Base-by-base conservation (phyloP, 2,888 invertebrate species). In the Drosophila subsilvestris region DNA sequence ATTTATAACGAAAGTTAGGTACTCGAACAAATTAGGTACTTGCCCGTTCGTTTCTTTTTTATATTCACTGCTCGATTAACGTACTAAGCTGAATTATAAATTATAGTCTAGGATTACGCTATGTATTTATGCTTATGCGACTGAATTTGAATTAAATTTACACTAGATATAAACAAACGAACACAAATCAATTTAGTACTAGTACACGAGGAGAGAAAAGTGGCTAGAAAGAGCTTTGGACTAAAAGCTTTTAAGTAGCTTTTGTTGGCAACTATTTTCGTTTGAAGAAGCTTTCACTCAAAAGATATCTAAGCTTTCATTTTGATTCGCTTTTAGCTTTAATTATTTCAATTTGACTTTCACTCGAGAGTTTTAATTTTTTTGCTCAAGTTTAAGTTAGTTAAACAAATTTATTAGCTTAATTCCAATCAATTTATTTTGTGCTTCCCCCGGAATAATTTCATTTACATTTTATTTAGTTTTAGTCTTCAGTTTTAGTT, bases 61-160 rank as follows among this genome's bases (percentile, higher is more conserved):
- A 57, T 61, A 74, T 79, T 86, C 80, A 82, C 77, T 71, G 77
- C 78, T 85, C 74, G 54, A 53, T 69, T 71, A 51, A 53, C 37
- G 37, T 59, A 54, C 73, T 79, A 87, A 87, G 88, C 86, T 85
- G 77, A 89, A 86, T 73, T 79, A 78, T 74, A 85, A 77, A 88
- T 88, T 82, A 75, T 87, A 85, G 77, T 89, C 81, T 89, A 89
- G 88, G 74, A 73, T 79, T 71, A 88, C 67, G 75, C 88, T 88
- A 82, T 86, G 81, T 82, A 82, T 86, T 86, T 80, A 86, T 82
- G 82, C 82, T 82, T 82, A 79, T 79, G 88, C 84, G 84, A 85
- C 89, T 84, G 86, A 88, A 88, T 82, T 89, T 84, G 88, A 89
- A 84, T 89, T 85, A 89, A 87, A 79, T 59, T 61, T 77, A 72